Evolutionary conservation across 2,888 invertebrate species (phyloP), one percentile per base, ranked within the genome.

Genomic region (Agonopterix arenella): DNA sequence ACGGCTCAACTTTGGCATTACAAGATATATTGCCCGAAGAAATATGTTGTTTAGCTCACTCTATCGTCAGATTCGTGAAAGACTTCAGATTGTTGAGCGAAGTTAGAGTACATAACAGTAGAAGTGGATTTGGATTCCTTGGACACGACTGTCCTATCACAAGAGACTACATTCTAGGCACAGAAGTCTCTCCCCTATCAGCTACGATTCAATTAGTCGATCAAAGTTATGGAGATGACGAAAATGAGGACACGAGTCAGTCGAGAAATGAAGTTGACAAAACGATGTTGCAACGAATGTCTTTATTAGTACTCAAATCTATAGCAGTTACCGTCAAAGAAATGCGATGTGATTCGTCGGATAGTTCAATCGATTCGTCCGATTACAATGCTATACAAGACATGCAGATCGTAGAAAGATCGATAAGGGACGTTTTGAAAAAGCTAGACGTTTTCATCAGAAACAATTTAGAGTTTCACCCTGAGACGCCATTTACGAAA

Each of bases 301-400:
- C 96, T 2, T 80, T 97, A n/a, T 81, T 97, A 53, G 95, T 97
- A 47, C 81, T 97, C 3, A 97, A 97, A 84, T 95, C 96, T 28
- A 94, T 97, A 38, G 97, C 97, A 0, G 95, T 97, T 0, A 96
- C 96, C 0, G 96, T 97, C 0, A 96, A 97, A 72, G 97, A 97
- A 79, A 96, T 96, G 63, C 90, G 96, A 49, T 95, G 95, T 55
- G 96, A 96, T 76, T 95, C 96, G 11, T 94, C 94, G 8, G 96
- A 96, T 68, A 95, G 95, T 38, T 96, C 96, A 0, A 91, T 95
- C 44, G 96, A 95, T 58, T 96, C 96, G 0, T 94, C 95, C 44
- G 95, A 95, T 56, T 95, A 94, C 64, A 96, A 96, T 74, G 94
- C 95, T 10, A 95, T 95, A 78, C 95, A 95, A 58, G 97, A 97